Evolutionary conservation across 1,140 invertebrate genomes (phyloP), one percentile per base, ranked within the genome.

Genomic region (Coelopa frigida): DNA sequence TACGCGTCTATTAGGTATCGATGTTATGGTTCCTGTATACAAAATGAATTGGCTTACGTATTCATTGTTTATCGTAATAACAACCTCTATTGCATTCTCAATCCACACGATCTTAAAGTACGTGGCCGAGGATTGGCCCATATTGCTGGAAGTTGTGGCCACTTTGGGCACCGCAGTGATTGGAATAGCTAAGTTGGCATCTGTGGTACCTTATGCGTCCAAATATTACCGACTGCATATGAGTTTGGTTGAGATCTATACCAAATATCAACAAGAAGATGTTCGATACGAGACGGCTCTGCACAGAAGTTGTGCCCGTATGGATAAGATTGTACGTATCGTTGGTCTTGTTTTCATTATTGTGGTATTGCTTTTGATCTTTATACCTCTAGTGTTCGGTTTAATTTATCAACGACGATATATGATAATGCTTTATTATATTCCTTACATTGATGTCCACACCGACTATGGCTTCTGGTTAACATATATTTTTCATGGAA

Each of bases 91-190:
- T n/a, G n/a, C n/a, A n/a, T n/a, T n/a, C n/a, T n/a, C n/a, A n/a
- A n/a, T n/a, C n/a, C n/a, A n/a, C n/a, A n/a, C n/a, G n/a, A n/a
- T n/a, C n/a, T n/a, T n/a, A n/a, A n/a, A n/a, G n/a, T n/a, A n/a
- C n/a, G n/a, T n/a, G n/a, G n/a, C n/a, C n/a, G n/a, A n/a, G n/a
- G 40, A 44, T 44, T 44, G 31, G 42, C 32, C 31, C 10, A 29
- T 44, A 12, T 11, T 44, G 29, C 17, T 44, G 14, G 42, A 44
- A 20, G 20, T 23, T 3, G 17, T 44, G 14, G 32, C 27, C 12
- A 24, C 31, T 4, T 18, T 43, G 6, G 29, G 41, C 27, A 29
- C 29, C n/a, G 31, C 11, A 11, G 21, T 29, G 14, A 27, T 33
- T 17, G 27, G 42, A 21, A 5, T 22, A 20, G 21, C 23, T 0